Percentiles rank a stretch among this genome's conserved stretches.
Evolutionary conservation across 1,140 invertebrate genomes (phyloP).

Genomic region (Euborellia annulipes): DNA sequence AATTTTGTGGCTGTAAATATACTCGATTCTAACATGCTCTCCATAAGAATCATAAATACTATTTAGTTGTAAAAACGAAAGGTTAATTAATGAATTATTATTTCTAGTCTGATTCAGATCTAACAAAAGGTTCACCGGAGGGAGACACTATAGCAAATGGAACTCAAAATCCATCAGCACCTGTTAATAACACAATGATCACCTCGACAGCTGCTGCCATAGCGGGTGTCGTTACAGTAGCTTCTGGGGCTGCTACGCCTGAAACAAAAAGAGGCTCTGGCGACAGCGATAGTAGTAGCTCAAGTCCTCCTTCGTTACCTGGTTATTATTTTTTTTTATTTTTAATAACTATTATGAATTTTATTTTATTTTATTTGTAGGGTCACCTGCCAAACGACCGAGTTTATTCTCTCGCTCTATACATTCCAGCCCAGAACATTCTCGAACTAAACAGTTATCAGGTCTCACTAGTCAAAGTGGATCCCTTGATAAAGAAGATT

Average conservation of each 20-base stretch:
- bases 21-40: no score
- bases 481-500: conserved; percentile 7
- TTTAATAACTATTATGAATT: neutral
- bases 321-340: conserved; percentile 5
- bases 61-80: no score
- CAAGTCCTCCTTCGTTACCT: conserved; percentile 12
- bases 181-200: no score
- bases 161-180: no score
- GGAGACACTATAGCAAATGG: no score
- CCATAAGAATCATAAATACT: no score
- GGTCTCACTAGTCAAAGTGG: conserved; percentile 11
- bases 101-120: no score
- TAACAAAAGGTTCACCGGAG: no score
- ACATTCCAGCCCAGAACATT: conserved; percentile 10
- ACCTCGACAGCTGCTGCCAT: no score
- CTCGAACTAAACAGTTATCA: neutral
- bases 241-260: conserved; percentile 10
- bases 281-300: conserved; percentile 22
- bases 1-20: no score
- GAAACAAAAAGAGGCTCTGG: conserved; percentile 12
- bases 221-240: neutral
- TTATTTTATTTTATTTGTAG: conserved; percentile 9
- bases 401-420: conserved; percentile 9
- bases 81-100: no score
- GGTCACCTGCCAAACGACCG: conserved; percentile 18